A percentile compares a stretch with the other conserved stretches of the same genome.
Conservation (phyloP, 2,888 invertebrate genomes). For the Flexamia atlantica region DNA sequence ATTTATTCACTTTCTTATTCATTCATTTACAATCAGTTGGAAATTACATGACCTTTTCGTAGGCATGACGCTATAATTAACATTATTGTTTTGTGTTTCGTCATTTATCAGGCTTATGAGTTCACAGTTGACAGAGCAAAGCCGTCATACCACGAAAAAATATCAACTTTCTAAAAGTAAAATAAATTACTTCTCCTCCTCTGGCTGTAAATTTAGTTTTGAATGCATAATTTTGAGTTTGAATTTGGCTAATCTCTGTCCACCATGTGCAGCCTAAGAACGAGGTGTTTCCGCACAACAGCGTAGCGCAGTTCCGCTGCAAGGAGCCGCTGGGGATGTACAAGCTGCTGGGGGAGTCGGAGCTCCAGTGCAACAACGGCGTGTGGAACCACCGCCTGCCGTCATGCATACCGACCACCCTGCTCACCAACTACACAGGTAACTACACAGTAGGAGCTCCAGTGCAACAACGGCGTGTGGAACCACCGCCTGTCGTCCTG, state of each 20-base stretch:
- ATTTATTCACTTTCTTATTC: too few relatives aligned
- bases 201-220: too few relatives aligned
- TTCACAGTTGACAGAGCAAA: too few relatives aligned
- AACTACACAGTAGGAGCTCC: conserved; percentile 82
- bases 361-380: conserved; percentile 88
- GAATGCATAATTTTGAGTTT: too few relatives aligned
- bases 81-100: too few relatives aligned
- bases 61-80: too few relatives aligned
- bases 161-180: too few relatives aligned
- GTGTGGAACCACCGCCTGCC: conserved; percentile 88
- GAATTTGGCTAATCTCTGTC: not conserved
- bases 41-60: too few relatives aligned
- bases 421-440: conserved; percentile 92
- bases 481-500: conserved; percentile 87
- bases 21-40: too few relatives aligned
- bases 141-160: too few relatives aligned
- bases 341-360: conserved; percentile 88
- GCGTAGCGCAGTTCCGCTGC: conserved; percentile 86
- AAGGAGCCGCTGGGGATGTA: conserved; percentile 87
- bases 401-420: conserved; percentile 91
- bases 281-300: conserved; percentile 84
- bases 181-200: too few relatives aligned
- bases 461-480: conserved; percentile 92
- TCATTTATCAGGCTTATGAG: too few relatives aligned
- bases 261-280: conserved; percentile 73